Conservation (phyloP, 2,113 vertebrate genomes). For the Eira barbara region DNA sequence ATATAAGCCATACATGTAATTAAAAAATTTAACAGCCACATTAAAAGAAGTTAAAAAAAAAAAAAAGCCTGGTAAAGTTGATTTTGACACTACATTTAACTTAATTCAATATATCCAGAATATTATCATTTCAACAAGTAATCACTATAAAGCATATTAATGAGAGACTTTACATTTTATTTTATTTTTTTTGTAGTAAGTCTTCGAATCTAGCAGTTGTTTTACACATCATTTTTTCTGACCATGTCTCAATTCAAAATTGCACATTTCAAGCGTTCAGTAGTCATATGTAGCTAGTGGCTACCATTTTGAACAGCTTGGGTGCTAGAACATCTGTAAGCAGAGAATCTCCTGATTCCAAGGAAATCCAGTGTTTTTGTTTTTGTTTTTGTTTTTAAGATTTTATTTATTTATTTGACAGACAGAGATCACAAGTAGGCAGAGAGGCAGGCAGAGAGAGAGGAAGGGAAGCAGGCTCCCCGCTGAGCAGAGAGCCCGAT, state of each 20-base stretch:
- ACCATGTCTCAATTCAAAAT: not conserved
- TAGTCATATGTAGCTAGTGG: not conserved
- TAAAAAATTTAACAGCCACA: not conserved
- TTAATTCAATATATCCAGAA: not conserved
- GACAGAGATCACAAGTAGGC: no score
- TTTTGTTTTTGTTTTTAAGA: no score
- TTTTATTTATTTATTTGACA: no score
- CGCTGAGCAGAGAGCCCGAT: no score
- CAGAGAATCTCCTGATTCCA: not conserved
- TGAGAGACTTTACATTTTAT: not conserved
- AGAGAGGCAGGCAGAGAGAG: no score
- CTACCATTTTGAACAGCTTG: not conserved
- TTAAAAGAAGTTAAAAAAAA: constrained; percentile 23
- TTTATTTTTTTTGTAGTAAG: not conserved
- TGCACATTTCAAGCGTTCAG: not conserved
- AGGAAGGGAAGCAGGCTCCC: no score
- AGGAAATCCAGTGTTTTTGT: not conserved
- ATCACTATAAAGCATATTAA: not conserved
- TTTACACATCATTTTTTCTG: not conserved
- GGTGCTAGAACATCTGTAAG: not conserved
- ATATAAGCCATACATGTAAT: not conserved
- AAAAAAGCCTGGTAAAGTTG: not conserved
- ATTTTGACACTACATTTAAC: not conserved
- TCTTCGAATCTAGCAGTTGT: not conserved
- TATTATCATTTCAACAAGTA: not conserved